Evolutionary conservation across 2,888 invertebrate genomes (phyloP).

Genomic region (Stenichneumon culpator): DNA sequence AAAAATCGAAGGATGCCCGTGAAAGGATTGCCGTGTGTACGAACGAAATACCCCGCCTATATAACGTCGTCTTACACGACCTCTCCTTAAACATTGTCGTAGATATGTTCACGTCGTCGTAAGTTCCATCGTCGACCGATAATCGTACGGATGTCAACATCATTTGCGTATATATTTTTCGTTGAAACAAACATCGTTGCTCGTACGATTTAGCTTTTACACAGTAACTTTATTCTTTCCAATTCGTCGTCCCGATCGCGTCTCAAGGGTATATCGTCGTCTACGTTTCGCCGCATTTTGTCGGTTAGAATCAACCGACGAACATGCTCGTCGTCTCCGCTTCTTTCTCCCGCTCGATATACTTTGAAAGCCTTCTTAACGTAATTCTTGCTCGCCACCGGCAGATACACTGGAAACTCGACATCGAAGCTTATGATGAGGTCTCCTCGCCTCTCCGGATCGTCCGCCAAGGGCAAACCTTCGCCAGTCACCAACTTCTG

Average conservation of each 20-base stretch:
- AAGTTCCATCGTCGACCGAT: not conserved
- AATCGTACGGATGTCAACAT: not conserved
- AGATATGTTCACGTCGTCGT: not conserved
- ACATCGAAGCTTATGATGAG: conserved; percentile 90
- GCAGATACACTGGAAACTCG: conserved; percentile 87
- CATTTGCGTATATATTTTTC: not conserved
- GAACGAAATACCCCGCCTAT: not conserved
- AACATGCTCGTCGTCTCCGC: conserved; percentile 71
- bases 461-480: conserved; percentile 90
- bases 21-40: conserved; percentile 10
- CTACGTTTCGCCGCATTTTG: conserved; percentile 76
- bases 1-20: conserved; percentile 34
- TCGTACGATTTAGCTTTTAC: conserved; percentile 44
- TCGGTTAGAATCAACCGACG: conserved; percentile 74
- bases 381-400: conserved; percentile 85
- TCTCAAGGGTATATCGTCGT: conserved; percentile 73
- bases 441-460: conserved; percentile 89
- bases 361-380: conserved; percentile 78
- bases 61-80: not conserved
- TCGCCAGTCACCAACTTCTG: conserved; percentile 90
- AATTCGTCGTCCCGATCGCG: conserved; percentile 67
- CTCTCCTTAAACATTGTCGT: not conserved
- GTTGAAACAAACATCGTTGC: not conserved
- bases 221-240: conserved; percentile 66
- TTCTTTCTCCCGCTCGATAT: conserved; percentile 47